Evolutionary conservation across 2,888 invertebrate genomes (phyloP), one percentile per base, ranked within the genome.

Genomic region (Glaucopsyche alexis): DNA sequence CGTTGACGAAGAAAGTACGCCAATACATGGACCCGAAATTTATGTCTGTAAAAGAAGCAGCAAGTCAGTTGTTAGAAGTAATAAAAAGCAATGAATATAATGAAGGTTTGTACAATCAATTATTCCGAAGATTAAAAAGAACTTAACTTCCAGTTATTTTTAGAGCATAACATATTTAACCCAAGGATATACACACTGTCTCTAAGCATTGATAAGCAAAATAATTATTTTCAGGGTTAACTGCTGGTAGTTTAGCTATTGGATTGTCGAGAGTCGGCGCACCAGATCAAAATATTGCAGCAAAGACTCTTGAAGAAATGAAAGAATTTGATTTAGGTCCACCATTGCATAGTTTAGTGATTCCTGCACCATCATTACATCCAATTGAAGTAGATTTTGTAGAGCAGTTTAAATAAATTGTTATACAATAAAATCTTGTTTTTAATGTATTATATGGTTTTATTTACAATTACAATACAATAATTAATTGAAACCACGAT

Each of bases 21-120:
- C 96, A 97, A 81, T 99, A 97, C 87, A 97, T 98, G 95, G 97
- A 98, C 6, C 97, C 99, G 0, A 95, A 96, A 80, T 99, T 98
- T 86, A 99, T 99, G 98, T 96, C 95, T 60, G 98, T 97, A 0
- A 94, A 94, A 70, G 97, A 98, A 92, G 99, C 99, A 29, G 96
- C 97, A 6, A 85, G 90, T 72, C 99, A 99, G 87, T 86, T 99
- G 60, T 83, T 98, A 72, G 91, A 96, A 84, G 97, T 98, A 78
- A 93, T 97, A 55, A 90, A 94, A 74, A 94, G 90, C 69, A 93
- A 93, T 29, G 13, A 40, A 70, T 79, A 83, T 72, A 78, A 83
- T 64, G 80, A 81, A 82, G 90, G 93, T 91, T 76, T 76, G 69
- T 74, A 42, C 16, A 65, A 45, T 49, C 13, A 19, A 38, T 50